Percentiles rank a stretch among this genome's conserved stretches.
These are phyloP conservation scores for Peribatodes rhomboidaria DNA, from an alignment of 2,888 invertebrate species.

Conservation along the genomic window DNA sequence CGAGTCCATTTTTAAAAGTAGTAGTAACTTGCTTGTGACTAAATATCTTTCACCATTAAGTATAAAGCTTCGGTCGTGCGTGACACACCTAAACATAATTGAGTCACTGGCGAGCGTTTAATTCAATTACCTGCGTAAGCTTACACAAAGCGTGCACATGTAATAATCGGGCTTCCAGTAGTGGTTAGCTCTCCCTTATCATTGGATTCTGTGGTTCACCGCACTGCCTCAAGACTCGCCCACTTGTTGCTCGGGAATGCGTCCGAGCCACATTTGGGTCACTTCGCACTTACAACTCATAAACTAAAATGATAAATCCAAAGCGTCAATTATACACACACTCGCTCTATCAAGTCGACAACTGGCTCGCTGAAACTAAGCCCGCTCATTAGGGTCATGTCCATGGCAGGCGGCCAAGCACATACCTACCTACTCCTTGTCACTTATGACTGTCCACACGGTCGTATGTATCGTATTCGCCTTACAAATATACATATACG, in stretches of 20 bases:
- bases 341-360: constrained; percentile 47
- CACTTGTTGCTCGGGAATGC: constrained; percentile 59
- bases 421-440: constrained; percentile 48
- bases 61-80: constrained; percentile 18
- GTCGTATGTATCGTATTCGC: constrained; percentile 5
- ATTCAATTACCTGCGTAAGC: constrained; percentile 15
- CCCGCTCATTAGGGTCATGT: constrained; percentile 51
- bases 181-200: constrained; percentile 35
- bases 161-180: constrained; percentile 28
- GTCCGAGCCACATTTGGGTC: constrained; percentile 51
- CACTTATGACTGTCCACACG: constrained; percentile 49
- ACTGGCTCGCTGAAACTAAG: constrained; percentile 50
- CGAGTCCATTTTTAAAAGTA: not conserved
- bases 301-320: constrained; percentile 43
- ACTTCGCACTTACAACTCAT: constrained; percentile 46
- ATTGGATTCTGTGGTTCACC: constrained; percentile 51
- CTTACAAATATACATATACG: constrained; percentile 12
- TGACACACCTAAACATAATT: constrained; percentile 7
- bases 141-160: constrained; percentile 26
- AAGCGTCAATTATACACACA: constrained; percentile 45
- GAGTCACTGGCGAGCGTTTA: constrained; percentile 10
- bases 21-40: not conserved
- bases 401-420: constrained; percentile 58
- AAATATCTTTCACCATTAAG: constrained; percentile 4
- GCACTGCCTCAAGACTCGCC: constrained; percentile 53